Base-by-base conservation (phyloP, 2,113 vertebrate genomes). In the Colistium nudipinnis region DNA sequence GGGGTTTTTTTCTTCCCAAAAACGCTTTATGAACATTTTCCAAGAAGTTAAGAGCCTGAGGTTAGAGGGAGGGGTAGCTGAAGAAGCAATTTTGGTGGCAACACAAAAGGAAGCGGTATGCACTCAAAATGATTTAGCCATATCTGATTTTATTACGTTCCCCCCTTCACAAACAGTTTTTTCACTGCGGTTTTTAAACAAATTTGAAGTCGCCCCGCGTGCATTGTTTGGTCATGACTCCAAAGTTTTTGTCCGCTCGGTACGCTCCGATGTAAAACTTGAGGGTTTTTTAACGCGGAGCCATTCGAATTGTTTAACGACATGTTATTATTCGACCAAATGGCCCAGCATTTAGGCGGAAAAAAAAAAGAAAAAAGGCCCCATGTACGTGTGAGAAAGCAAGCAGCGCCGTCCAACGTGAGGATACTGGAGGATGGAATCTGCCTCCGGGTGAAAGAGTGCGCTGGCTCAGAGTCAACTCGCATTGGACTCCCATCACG, bases 401-500 rank as follows among this genome's bases (percentile, higher is more conserved):
- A n/a, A 47, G 63, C 59, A 56, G 52, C 64, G 45, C 49, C 30
- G 53, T 79, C 70, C 70, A 81, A 81, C 65, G 73, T 19, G 66
- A 81, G 59, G 83, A 80, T 51, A 67, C 51, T 20, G 35, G 79
- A 41, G 54, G 76, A 78, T 74, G 72, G 54, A 68, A 70, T 72
- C 62, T 13, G 38, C 84, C 70, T 49, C 62, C 54, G 62, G 85
- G 70, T n/a, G n/a, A n/a, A 77, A 57, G 52, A 70, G 41, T 38
- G 62, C 45, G 27, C 48, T 63, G 59, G 77, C 65, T 67, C 28
- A 48, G 64, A 79, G 68, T 89, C 83, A 70, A 68, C 60, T 78
- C 79, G 43, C 78, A 78, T 82, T 74, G 70, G 75, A 87, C 64
- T 87, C 72, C 47, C 52, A 43, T 66, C 7, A 8, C 27, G 56